Evolutionary conservation across 2,888 invertebrate genomes (phyloP).

Genomic region (Ditula angustiorana): DNA sequence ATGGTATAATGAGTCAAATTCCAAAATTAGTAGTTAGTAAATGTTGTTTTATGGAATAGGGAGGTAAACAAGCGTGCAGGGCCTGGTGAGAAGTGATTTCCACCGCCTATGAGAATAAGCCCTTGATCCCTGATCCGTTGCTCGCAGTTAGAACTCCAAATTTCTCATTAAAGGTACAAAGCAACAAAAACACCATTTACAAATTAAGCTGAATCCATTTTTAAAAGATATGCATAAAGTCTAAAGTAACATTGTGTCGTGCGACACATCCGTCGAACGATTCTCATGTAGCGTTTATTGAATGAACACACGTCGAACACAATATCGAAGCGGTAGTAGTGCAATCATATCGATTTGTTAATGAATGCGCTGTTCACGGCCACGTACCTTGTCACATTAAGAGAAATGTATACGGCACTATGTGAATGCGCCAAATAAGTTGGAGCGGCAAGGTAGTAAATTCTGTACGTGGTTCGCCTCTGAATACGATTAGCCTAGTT

Average conservation of each 20-base stretch:
- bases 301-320: conserved; percentile 6
- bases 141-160: neutral
- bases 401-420: neutral
- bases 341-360: conserved; percentile 35
- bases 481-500: conserved; percentile 1
- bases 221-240: neutral
- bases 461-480: neutral
- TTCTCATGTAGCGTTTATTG: neutral
- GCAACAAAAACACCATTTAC: neutral
- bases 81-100: too few relatives aligned
- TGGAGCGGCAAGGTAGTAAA: neutral
- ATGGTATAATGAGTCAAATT: too few relatives aligned
- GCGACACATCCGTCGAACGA: neutral
- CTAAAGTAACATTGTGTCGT: neutral
- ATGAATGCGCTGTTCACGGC: conserved; percentile 23
- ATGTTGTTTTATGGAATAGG: too few relatives aligned
- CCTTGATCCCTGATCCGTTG: too few relatives aligned
- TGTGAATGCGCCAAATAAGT: neutral
- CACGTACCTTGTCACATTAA: conserved; percentile 1
- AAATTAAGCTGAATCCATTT: neutral
- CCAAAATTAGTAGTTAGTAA: too few relatives aligned
- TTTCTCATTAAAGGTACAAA: neutral
- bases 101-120: neutral
- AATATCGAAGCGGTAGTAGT: conserved; percentile 29
- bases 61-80: too few relatives aligned